Conservation (phyloP, 2,113 vertebrate genomes). For the Prunella himalayana region DNA sequence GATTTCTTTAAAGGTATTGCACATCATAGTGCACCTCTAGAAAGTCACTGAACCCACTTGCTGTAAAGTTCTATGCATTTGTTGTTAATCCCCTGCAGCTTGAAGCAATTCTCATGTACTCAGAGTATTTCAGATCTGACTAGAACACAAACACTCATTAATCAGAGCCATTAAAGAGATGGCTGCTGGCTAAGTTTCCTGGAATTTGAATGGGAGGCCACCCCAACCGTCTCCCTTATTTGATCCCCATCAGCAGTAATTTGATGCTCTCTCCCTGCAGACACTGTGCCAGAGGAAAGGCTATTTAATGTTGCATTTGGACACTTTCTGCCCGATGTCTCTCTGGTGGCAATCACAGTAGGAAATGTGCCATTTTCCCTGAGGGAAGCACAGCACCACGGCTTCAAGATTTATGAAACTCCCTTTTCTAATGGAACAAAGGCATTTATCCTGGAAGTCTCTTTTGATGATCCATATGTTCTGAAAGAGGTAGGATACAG, state of each 20-base stretch:
- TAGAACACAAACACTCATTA: conserved; percentile 63
- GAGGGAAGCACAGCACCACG: conserved; percentile 41
- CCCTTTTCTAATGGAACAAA: conserved; percentile 64
- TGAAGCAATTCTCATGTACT: conserved; percentile 54
- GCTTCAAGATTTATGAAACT: conserved; percentile 70
- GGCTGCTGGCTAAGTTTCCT: conserved; percentile 45
- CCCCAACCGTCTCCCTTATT: neutral
- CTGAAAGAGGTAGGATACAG: conserved; percentile 58
- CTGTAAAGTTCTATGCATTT: neutral
- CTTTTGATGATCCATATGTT: conserved; percentile 72
- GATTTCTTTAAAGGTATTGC: neutral
- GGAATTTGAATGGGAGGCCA: conserved; percentile 43
- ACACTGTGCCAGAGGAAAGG: conserved; percentile 64
- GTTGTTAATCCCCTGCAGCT: conserved; percentile 44
- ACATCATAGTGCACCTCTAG: neutral
- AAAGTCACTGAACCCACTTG: neutral
- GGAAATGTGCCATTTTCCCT: conserved; percentile 61
- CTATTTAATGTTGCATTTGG: conserved; percentile 74
- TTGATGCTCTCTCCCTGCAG: conserved; percentile 53
- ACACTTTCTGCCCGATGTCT: conserved; percentile 72
- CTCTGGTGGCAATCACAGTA: conserved; percentile 69
- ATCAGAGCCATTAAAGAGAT: conserved; percentile 55
- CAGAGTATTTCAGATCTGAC: conserved; percentile 32
- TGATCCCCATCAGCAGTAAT: conserved; percentile 29
- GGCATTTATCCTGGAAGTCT: conserved; percentile 71